Evolutionary conservation across 2,888 invertebrate genomes (phyloP).

Genomic region (Caenorhabditis sinica): DNA sequence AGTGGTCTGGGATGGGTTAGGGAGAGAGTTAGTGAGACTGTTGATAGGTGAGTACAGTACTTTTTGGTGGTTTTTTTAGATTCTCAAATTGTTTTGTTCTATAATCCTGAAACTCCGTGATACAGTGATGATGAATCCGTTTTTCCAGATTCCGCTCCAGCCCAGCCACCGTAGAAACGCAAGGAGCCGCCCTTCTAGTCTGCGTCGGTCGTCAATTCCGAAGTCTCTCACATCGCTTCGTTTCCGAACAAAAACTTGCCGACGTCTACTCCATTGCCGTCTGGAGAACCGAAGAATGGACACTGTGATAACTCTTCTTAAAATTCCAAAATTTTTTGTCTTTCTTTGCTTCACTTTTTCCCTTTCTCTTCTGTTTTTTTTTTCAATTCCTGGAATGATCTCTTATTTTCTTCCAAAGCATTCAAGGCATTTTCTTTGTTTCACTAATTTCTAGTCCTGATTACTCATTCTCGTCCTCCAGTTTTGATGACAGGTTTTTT

Average conservation of each 20-base stretch:
- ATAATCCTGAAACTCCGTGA: too few relatives aligned
- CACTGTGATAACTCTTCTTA: slow-evolving; percentile 48
- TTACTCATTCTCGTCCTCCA: slow-evolving; percentile 10
- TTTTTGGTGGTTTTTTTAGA: background rate
- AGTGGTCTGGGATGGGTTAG: slow-evolving; percentile 74
- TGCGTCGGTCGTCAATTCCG: slow-evolving; percentile 66
- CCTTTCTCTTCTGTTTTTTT: too few relatives aligned
- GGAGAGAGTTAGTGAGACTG: slow-evolving; percentile 74
- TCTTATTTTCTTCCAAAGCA: background rate
- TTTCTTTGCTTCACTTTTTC: slow-evolving; percentile 23
- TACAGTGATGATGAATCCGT: background rate
- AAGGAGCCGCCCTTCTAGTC: slow-evolving; percentile 57
- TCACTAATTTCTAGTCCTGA: slow-evolving; percentile 26
- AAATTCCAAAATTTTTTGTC: slow-evolving; percentile 10
- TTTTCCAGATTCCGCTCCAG: slow-evolving; percentile 48
- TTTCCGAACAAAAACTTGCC: slow-evolving; percentile 61
- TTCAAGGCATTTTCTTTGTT: slow-evolving; percentile 27
- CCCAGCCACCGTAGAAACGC: slow-evolving; percentile 52
- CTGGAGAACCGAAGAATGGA: slow-evolving; percentile 71
- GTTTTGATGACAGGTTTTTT: slow-evolving; percentile 45
- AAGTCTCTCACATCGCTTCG: slow-evolving; percentile 73
- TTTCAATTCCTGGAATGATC: background rate
- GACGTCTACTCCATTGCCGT: slow-evolving; percentile 68
- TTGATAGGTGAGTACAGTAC: slow-evolving; percentile 70
- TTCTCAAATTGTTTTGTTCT: background rate